Conservation (phyloP, 92 coral and sea anemone genomes). For the Heteractis magnifica region DNA sequence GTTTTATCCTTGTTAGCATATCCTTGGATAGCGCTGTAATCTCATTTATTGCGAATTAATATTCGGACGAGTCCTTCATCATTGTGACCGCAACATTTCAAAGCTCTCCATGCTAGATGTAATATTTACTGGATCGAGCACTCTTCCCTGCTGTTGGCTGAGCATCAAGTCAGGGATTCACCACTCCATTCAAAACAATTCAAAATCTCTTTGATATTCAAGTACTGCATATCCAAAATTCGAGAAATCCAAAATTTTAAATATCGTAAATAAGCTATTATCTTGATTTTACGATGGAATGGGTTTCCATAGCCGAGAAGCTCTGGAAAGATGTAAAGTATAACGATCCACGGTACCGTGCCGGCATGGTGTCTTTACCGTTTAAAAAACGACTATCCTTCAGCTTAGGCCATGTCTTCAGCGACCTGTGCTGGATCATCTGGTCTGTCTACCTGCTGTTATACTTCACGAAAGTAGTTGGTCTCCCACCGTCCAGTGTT, state of each 20-base stretch:
- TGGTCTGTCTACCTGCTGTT: constrained; percentile 72
- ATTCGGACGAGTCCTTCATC: too few species aligned
- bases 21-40: too few species aligned
- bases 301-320: constrained; percentile 47
- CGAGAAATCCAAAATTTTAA: too few species aligned
- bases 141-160: neutral
- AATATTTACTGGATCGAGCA: neutral
- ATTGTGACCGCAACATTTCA: too few species aligned
- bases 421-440: constrained; percentile 70
- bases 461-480: constrained; percentile 79
- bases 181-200: neutral
- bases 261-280: too few species aligned
- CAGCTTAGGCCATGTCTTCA: constrained; percentile 76
- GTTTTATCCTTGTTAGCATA: too few species aligned
- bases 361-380: constrained; percentile 22
- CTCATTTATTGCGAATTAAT: too few species aligned
- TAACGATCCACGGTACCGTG: constrained; percentile 18
- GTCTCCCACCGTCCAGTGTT: constrained; percentile 59
- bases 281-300: constrained; percentile 19
- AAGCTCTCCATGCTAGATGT: neutral
- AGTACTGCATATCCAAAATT: neutral
- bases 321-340: constrained; percentile 39
- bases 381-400: constrained; percentile 52
- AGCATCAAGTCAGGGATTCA: neutral
- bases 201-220: neutral